Conservation (phyloP, 2,888 invertebrate species). For the Cosmia pyralina region DNA sequence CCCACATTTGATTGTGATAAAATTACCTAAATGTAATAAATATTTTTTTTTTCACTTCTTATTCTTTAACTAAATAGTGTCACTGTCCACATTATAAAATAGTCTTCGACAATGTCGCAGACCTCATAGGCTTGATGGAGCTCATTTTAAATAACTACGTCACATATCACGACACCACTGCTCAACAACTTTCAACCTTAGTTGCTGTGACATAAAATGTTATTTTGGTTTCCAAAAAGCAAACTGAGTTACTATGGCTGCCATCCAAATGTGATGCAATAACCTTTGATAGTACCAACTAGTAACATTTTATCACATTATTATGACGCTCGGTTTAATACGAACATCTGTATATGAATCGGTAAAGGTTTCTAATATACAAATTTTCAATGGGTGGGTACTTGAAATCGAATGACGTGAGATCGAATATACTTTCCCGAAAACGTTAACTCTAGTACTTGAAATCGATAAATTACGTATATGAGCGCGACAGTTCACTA, state of each 20-base stretch:
- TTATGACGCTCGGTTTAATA: constrained; percentile 74
- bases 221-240: neutral
- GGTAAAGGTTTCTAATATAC: constrained; percentile 63
- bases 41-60: neutral
- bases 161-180: constrained; percentile 19
- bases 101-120: constrained; percentile 71
- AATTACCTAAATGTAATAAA: neutral
- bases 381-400: constrained; percentile 55
- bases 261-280: constrained; percentile 72
- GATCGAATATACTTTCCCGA: no score
- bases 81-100: constrained; percentile 66
- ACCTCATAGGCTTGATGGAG: constrained; percentile 68
- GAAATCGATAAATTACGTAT: no score
- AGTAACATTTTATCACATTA: constrained; percentile 64
- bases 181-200: constrained; percentile 38
- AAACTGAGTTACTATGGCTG: constrained; percentile 67
- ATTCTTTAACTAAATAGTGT: constrained; percentile 35
- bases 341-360: constrained; percentile 65
- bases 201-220: neutral
- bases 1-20: neutral
- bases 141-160: constrained; percentile 56
- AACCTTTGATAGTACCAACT: constrained; percentile 62
- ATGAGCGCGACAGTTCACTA: no score
- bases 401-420: no score
- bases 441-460: no score